Base-by-base conservation (phyloP, 2,888 invertebrate species). In the Agapostemon virescens region DNA sequence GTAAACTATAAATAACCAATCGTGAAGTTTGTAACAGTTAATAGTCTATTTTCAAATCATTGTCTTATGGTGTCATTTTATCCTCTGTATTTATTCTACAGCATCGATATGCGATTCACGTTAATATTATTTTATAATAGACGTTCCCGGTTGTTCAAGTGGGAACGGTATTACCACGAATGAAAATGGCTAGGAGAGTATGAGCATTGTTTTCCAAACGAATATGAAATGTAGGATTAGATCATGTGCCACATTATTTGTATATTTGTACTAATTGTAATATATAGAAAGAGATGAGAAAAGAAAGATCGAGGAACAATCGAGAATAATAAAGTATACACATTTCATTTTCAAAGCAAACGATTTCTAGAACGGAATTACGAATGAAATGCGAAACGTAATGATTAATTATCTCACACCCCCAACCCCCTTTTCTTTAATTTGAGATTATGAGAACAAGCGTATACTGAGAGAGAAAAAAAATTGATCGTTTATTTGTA, bases 181-280 rank as follows among this genome's bases (percentile, higher is more conserved):
- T 30, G 38, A 70, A 63, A 82, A 82, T 79, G 79, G 75, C 82
- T 83, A 83, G 79, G 75, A 79, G 83, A 76, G 83, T 76, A 78
- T 49, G 73, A 82, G 66, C 70, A 73, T 79, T 68, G 77, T 73
- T 82, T 77, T 83, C 61, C 79, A 67, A 45, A 61, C 5, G 58
- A 69, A 75, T 66, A 79, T 40, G 36, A 64, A 83, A 61, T 68
- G 52, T 79, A 69, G 49, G 61, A 52, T 15, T 61, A 67, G 42
- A 73, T 69, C 69, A 67, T 71, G 75, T 85, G 86, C 85, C 82
- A 84, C 75, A 73, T 66, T 82, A 79, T 74, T 61, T 61, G 45
- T 74, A 69, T 77, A 83, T 58, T 64, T 63, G 42, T 52, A 79
- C 71, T 74, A 58, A 76, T 64, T 66, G 72, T 73, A 79, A 72